Conservation (phyloP, 2,113 vertebrate species). For the Daboia siamensis region DNA sequence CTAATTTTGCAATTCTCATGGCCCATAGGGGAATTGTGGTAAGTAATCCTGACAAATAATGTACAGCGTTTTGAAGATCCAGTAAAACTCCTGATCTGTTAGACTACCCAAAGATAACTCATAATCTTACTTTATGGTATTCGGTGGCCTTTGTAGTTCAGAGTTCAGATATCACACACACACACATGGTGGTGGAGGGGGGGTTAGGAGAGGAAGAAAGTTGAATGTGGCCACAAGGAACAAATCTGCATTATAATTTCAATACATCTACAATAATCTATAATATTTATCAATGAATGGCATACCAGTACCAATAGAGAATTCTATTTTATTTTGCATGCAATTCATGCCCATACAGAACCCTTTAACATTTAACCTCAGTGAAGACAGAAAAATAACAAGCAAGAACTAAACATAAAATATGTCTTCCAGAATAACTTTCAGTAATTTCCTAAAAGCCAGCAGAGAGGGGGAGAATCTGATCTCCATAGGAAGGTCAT, state of each 20-base stretch:
- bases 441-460: not conserved
- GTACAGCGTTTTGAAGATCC: constrained; percentile 29
- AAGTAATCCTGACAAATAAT: constrained; percentile 62
- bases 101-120: not conserved
- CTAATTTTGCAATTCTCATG: constrained; percentile 98
- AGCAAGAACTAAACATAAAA: not conserved
- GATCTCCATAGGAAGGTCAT: not conserved
- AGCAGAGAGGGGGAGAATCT: not conserved
- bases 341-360: not conserved
- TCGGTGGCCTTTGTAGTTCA: not conserved
- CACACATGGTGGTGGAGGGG: not conserved
- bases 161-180: not conserved
- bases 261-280: not conserved
- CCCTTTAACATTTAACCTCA: not conserved
- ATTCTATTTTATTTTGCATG: not conserved
- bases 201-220: not conserved
- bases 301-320: not conserved
- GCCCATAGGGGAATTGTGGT: constrained; percentile 89
- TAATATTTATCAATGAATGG: not conserved
- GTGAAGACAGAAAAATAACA: not conserved
- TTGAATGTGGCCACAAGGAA: not conserved
- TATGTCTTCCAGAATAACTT: not conserved
- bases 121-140: not conserved
- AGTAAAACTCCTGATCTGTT: not conserved
- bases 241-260: not conserved